Base-by-base conservation (phyloP, 2,113 vertebrate genomes). In the Oplegnathus fasciatus region DNA sequence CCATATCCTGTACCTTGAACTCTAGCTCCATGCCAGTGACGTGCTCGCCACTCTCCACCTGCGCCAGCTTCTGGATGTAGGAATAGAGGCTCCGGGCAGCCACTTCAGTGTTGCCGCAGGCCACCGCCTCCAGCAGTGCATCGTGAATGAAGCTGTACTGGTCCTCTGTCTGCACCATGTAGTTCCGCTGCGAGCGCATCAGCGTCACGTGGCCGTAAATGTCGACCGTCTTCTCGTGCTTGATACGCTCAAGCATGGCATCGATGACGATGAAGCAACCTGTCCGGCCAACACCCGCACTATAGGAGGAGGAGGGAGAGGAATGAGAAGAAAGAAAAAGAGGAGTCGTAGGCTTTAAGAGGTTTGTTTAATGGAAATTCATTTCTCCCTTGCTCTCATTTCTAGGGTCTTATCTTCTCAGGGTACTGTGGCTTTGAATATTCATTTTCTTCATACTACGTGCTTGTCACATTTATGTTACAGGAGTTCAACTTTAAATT, bases 121-220 rank as follows among this genome's bases (percentile, higher is more conserved):
- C 97, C 13, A 99, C 98, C 0, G 98, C 98, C 94, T 99, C 98
- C 28, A 99, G 97, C 96, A 99, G 95, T 0, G 98, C 97, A 37
- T 99, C 98, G 5, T 99, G 98, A 81, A 99, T 99, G 93, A 99
- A 99, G 96, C 98, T 98, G 96, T 99, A 99, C 96, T 99, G 98
- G 92, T 99, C 98, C 84, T 99, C 98, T 0, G 98, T 99, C 96
- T 99, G 98, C 55, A 99, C 98, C 98, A 99, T 99, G 95, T 99
- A 99, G 94, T 99, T 99, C 11, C 98, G 94, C 93, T 99, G 98
- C 0, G 98, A 97, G 52, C 98, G 95, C 98, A 99, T 99, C 89
- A 99, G 97, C 0, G 98, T 99, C 94, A 99, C 98, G 0, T 99
- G 98, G 5, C 98, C 98, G 0, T 99, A 99, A 57, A 99, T 98